Conservation (phyloP, 2,888 invertebrate genomes). For the Micoletzkya japonica region DNA sequence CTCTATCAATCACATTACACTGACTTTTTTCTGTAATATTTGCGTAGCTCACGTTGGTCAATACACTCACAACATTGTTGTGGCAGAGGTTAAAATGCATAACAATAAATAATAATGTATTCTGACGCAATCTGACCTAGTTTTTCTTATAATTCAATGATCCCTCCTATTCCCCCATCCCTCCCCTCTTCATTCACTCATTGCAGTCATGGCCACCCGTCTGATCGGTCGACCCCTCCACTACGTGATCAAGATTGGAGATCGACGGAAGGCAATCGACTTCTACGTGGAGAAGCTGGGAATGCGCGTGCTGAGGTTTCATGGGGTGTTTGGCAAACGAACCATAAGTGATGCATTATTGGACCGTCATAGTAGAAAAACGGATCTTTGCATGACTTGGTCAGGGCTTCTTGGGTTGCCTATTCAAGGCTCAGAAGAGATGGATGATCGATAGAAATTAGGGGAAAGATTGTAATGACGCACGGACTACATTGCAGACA, state of each 20-base stretch:
- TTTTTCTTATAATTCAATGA: too few relatives aligned
- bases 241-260: conserved; percentile 93
- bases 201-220: too few relatives aligned
- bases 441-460: neutral
- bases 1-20: too few relatives aligned
- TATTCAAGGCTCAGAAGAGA: neutral
- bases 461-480: neutral
- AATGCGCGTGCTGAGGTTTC: conserved; percentile 77
- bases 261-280: conserved; percentile 80
- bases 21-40: too few relatives aligned
- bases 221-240: conserved; percentile 78
- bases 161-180: too few relatives aligned
- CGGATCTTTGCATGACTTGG: neutral
- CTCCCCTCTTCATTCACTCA: too few relatives aligned
- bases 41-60: too few relatives aligned
- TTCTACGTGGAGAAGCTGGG: conserved; percentile 89
- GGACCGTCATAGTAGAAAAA: too few relatives aligned
- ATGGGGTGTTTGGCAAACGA: neutral
- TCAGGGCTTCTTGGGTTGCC: neutral
- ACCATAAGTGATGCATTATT: neutral
- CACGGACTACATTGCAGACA: conserved; percentile 71
- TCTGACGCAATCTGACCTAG: too few relatives aligned
- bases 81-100: too few relatives aligned
- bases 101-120: too few relatives aligned
- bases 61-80: too few relatives aligned